Evolutionary conservation across 1,140 invertebrate species (phyloP).

Genomic region (Gonioctena quinquepunctata): DNA sequence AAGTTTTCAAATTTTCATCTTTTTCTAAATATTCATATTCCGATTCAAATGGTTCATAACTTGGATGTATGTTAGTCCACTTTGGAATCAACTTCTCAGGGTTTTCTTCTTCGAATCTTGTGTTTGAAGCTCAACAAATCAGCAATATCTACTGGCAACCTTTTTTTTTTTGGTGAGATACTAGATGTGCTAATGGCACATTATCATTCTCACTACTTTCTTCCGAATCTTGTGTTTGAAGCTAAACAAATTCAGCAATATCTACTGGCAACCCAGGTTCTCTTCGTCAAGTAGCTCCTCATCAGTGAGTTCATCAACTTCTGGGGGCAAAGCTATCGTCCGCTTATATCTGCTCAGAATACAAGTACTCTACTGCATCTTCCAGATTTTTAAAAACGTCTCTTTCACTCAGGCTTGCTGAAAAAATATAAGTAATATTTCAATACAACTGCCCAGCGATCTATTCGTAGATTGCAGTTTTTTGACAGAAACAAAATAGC

Average conservation of each 20-base stretch:
- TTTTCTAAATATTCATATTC: neutral
- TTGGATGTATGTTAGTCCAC: neutral
- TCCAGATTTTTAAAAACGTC: conserved; percentile 19
- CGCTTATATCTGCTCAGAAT: conserved; percentile 22
- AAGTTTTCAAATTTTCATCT: neutral
- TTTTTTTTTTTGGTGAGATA: neutral
- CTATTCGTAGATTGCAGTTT: neutral
- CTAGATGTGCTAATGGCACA: neutral
- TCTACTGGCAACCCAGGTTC: conserved; percentile 11
- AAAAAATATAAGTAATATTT: neutral
- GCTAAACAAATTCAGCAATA: neutral
- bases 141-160: too few species aligned
- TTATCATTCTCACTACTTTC: neutral
- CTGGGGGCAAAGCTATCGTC: conserved; percentile 24
- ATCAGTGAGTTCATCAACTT: conserved; percentile 27
- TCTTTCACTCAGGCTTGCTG: conserved; percentile 1
- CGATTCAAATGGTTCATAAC: neutral
- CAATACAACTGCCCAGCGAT: neutral
- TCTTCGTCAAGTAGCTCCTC: neutral
- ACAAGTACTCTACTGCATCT: conserved; percentile 20
- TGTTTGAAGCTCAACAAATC: too few species aligned
- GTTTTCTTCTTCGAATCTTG: neutral
- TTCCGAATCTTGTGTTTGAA: neutral
- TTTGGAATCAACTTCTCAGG: neutral
- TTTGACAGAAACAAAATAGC: neutral